Evolutionary conservation across 2,113 vertebrate genomes (phyloP).

Genomic region (Onychostoma macrolepis): DNA sequence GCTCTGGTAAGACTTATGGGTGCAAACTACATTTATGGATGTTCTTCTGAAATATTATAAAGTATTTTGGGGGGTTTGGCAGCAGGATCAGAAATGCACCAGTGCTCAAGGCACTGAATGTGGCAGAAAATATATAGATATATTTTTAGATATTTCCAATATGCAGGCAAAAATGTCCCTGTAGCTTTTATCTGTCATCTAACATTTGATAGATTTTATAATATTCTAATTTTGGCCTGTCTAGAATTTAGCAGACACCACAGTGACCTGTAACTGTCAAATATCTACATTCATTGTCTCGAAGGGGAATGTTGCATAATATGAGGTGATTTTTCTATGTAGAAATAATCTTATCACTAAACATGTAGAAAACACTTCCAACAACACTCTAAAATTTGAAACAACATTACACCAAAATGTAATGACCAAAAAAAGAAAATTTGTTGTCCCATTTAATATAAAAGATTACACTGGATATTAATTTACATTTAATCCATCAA

Average conservation of each 20-base stretch:
- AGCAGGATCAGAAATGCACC: not conserved
- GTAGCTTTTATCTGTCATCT: not conserved
- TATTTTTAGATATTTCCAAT: not conserved
- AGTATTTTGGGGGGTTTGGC: not conserved
- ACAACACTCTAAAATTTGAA: not conserved
- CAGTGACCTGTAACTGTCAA: not conserved
- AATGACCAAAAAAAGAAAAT: no score
- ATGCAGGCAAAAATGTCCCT: not conserved
- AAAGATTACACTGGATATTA: not conserved
- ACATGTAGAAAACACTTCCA: not conserved
- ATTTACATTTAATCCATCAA: not conserved
- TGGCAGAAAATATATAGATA: not conserved
- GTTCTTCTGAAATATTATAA: not conserved
- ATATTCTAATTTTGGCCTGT: not conserved
- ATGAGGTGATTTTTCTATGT: not conserved
- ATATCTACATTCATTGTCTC: not conserved
- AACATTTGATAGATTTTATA: slow-evolving; percentile 4
- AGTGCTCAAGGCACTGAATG: not conserved
- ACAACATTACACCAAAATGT: not conserved
- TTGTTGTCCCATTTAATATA: not conserved
- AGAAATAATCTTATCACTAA: not conserved
- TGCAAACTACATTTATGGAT: not conserved
- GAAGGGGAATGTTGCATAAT: not conserved
- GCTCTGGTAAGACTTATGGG: not conserved
- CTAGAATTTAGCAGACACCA: not conserved